Evolutionary conservation across 2,888 invertebrate species (phyloP).

Genomic region (Pegoplata infirma): DNA sequence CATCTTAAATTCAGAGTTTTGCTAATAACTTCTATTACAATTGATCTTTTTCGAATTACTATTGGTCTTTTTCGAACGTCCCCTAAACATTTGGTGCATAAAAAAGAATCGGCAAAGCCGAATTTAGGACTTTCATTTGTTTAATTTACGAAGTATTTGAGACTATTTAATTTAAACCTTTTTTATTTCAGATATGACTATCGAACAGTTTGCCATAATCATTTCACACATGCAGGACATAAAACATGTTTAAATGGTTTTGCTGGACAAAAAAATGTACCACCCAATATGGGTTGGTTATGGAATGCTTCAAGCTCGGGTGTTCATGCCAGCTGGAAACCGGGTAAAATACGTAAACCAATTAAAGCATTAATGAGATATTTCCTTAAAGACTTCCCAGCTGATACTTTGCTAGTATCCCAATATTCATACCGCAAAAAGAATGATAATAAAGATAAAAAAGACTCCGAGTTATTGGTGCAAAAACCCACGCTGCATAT

Average conservation of each 20-base stretch:
- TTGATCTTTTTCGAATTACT: too few relatives aligned
- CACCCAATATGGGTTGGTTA: slow-evolving; percentile 84
- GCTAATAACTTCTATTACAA: too few relatives aligned
- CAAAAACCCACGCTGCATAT: slow-evolving; percentile 82
- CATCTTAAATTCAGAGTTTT: too few relatives aligned
- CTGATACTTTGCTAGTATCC: slow-evolving; percentile 73
- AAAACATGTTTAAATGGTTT: slow-evolving; percentile 80
- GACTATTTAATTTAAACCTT: too few relatives aligned
- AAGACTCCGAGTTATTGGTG: slow-evolving; percentile 58
- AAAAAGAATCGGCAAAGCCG: too few relatives aligned
- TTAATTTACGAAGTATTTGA: too few relatives aligned
- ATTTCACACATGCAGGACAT: slow-evolving; percentile 80
- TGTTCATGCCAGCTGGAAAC: slow-evolving; percentile 72
- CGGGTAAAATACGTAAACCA: slow-evolving; percentile 74
- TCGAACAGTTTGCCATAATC: slow-evolving; percentile 56
- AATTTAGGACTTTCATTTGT: too few relatives aligned
- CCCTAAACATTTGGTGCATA: too few relatives aligned
- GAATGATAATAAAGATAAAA: slow-evolving; percentile 74
- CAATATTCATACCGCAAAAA: slow-evolving; percentile 69
- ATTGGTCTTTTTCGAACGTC: too few relatives aligned
- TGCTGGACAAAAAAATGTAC: slow-evolving; percentile 80
- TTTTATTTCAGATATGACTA: slow-evolving; percentile 66
- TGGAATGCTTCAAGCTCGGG: slow-evolving; percentile 79
- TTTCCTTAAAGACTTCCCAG: slow-evolving; percentile 74
- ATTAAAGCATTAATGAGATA: slow-evolving; percentile 75